A percentile compares a stretch with the other conserved stretches of the same genome.
Conservation (phyloP, 2,888 invertebrate genomes). For the Melipona bicolor region DNA sequence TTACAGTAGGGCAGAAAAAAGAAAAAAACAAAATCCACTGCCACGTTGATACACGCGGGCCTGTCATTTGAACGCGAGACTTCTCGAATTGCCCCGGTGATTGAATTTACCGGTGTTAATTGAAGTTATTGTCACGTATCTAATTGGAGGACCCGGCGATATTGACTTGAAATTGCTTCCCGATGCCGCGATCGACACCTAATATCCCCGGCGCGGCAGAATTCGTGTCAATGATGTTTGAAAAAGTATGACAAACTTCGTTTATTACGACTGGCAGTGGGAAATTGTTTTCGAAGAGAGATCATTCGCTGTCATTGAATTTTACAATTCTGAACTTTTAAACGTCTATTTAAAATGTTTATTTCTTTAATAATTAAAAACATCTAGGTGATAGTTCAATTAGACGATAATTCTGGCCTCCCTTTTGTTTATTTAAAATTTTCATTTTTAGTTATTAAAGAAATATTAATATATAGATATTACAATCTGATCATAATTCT, state of each 20-base stretch:
- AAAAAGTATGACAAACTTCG: neutral
- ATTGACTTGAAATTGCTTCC: slow-evolving; percentile 3
- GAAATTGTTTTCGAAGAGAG: neutral
- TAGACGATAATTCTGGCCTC: neutral
- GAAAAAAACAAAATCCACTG: neutral
- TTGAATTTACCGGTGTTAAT: slow-evolving; percentile 28
- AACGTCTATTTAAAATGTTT: too few relatives aligned
- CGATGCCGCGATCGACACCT: neutral
- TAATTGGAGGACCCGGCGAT: neutral
- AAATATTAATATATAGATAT: too few relatives aligned
- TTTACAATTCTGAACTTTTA: too few relatives aligned
- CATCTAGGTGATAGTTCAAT: neutral
- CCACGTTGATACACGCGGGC: neutral
- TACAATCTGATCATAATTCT: too few relatives aligned
- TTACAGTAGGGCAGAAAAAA: neutral
- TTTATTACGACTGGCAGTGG: neutral
- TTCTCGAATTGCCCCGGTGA: slow-evolving; percentile 7
- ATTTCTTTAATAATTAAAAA: too few relatives aligned
- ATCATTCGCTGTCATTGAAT: too few relatives aligned
- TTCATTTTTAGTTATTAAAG: neutral
- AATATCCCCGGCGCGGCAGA: neutral
- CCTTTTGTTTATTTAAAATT: too few relatives aligned
- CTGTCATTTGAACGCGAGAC: neutral
- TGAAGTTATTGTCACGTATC: slow-evolving; percentile 5
- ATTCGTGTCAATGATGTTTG: too few relatives aligned